phyloP scores from a whole-genome alignment of 2,797 vertebrate species.

The Xenentodon cancila region DNA sequence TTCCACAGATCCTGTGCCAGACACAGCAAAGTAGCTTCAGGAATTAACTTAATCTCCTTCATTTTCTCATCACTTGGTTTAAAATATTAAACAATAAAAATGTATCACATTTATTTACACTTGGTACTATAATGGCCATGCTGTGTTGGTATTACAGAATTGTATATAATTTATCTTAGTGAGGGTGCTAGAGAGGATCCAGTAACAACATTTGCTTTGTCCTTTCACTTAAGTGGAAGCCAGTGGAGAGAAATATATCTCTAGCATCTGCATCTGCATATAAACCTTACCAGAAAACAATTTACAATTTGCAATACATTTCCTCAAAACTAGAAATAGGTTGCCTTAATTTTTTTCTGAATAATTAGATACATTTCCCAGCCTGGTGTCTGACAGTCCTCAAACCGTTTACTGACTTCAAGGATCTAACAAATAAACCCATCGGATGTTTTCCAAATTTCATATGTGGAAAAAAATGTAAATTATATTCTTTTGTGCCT shows the following conservation, averaged over 20 bases:
- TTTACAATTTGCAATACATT: background rate
- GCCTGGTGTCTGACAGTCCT: background rate
- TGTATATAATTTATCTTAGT: background rate
- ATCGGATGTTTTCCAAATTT: constrained; percentile 24
- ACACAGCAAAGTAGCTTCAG: no score
- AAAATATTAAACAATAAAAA: no score
- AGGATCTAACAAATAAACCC: constrained; percentile 19
- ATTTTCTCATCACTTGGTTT: no score
- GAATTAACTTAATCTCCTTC: no score
- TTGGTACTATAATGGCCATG: no score
- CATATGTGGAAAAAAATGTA: constrained; percentile 33
- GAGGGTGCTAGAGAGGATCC: background rate
- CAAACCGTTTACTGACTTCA: constrained; percentile 1
- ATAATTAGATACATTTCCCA: background rate
- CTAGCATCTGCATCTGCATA: background rate
- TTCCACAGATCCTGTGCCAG: no score
- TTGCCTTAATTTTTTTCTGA: constrained; percentile 1
- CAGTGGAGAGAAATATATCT: background rate
- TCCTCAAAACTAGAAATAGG: background rate
- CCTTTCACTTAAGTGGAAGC: constrained; percentile 1
- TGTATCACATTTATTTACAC: no score
- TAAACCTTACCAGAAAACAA: constrained; percentile 1
- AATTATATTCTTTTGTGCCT: constrained; percentile 45
- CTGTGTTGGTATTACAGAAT: background rate
- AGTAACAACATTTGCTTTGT: no score